Conservation (phyloP, 2,113 vertebrate species). For the Dromiciops gliroides region DNA sequence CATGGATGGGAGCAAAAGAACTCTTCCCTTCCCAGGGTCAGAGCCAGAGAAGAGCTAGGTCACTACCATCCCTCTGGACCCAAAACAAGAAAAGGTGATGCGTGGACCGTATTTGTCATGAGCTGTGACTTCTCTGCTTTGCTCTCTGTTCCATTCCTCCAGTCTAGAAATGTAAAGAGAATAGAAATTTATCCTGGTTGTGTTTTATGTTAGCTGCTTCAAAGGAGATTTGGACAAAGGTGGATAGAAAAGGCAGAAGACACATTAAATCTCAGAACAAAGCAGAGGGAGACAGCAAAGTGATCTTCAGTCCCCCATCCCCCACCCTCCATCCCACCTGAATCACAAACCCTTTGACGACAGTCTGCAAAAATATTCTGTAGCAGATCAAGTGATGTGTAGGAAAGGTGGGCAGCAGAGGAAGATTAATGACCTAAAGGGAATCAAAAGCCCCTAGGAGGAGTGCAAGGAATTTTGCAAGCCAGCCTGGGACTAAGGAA, state of each 20-base stretch:
- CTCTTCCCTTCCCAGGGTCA: neutral
- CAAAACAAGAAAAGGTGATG: neutral
- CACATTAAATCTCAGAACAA: neutral
- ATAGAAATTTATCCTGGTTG: neutral
- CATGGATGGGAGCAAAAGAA: neutral
- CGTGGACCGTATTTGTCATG: too few relatives aligned
- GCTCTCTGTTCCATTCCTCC: neutral
- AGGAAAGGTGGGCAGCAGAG: neutral
- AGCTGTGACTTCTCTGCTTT: neutral
- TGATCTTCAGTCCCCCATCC: neutral
- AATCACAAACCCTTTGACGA: neutral
- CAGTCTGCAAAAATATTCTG: neutral
- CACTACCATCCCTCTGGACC: neutral
- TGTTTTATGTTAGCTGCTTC: neutral
- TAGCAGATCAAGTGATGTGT: neutral
- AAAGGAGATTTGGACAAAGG: neutral
- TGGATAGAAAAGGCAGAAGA: neutral
- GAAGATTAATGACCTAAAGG: neutral
- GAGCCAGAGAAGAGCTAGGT: neutral
- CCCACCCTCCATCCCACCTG: neutral
- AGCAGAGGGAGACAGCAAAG: neutral
- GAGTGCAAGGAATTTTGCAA: neutral
- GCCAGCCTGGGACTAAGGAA: neutral
- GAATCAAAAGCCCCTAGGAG: neutral
- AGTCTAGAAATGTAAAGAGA: neutral